These are phyloP conservation scores for Ginglymostoma cirratum DNA, from an alignment of 2,113 vertebrate species.

Conservation along the genomic window DNA sequence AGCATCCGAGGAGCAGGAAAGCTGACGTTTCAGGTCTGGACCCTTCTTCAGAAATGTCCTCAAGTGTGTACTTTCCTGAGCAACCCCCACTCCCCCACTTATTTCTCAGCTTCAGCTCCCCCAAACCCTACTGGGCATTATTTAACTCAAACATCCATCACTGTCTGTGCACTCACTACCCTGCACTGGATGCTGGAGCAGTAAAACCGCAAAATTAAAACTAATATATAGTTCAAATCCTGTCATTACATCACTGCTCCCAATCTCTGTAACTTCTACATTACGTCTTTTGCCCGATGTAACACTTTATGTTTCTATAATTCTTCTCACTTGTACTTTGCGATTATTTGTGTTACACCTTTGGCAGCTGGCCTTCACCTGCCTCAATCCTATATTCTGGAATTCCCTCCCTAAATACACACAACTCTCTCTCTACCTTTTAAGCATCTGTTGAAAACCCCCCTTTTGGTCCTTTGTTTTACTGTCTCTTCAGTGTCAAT, in stretches of 20 bases:
- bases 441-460: background rate
- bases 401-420: background rate
- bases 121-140: too few species aligned
- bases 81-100: background rate
- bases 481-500: background rate
- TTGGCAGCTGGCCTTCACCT: background rate
- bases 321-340: background rate
- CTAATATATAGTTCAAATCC: background rate
- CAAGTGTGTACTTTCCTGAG: background rate
- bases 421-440: background rate
- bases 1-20: too few species aligned
- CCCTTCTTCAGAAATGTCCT: background rate
- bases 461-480: background rate
- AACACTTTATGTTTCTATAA: background rate
- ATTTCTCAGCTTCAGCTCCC: background rate
- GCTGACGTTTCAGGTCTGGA: too few species aligned
- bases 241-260: background rate
- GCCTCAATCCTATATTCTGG: background rate
- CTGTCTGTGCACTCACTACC: background rate
- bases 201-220: background rate
- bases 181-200: background rate
- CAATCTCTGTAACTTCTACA: background rate
- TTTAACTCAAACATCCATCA: background rate
- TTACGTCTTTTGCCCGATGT: background rate
- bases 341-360: background rate